Conservation (phyloP, 2,888 invertebrate genomes). For the Lithophane socia region DNA sequence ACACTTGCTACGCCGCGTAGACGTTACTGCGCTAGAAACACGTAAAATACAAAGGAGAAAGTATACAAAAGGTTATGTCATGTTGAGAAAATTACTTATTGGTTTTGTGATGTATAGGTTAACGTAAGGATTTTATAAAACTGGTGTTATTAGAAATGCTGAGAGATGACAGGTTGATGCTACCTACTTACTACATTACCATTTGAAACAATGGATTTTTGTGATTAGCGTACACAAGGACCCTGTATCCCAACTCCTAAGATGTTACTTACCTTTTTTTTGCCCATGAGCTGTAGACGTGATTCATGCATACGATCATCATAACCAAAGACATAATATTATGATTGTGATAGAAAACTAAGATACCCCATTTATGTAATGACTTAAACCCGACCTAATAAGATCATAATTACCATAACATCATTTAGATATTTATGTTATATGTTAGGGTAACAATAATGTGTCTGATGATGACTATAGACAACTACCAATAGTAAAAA, state of each 20-base stretch:
- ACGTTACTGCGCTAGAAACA: neutral
- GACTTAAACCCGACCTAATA: constrained; percentile 14
- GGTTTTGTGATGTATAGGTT: neutral
- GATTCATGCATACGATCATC: constrained; percentile 7
- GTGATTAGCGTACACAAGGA: neutral
- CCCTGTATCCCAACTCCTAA: neutral
- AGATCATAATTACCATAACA: constrained; percentile 9
- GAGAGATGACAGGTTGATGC: neutral
- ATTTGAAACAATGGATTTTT: neutral
- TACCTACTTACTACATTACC: neutral
- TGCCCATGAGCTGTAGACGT: neutral
- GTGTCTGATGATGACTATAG: too few species aligned
- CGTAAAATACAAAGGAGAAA: too few species aligned
- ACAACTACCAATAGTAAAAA: too few species aligned
- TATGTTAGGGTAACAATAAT: too few species aligned
- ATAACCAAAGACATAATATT: constrained; percentile 16
- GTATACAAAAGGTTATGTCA: neutral
- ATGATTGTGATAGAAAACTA: constrained; percentile 1
- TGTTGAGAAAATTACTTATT: too few species aligned
- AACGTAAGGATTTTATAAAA: neutral
- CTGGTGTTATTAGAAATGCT: too few species aligned
- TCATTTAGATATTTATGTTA: neutral
- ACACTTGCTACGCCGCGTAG: neutral
- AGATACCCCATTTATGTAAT: constrained; percentile 16
- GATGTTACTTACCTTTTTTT: neutral